Conservation (phyloP, 2,888 invertebrate genomes). For the Spisula subtruncata region DNA sequence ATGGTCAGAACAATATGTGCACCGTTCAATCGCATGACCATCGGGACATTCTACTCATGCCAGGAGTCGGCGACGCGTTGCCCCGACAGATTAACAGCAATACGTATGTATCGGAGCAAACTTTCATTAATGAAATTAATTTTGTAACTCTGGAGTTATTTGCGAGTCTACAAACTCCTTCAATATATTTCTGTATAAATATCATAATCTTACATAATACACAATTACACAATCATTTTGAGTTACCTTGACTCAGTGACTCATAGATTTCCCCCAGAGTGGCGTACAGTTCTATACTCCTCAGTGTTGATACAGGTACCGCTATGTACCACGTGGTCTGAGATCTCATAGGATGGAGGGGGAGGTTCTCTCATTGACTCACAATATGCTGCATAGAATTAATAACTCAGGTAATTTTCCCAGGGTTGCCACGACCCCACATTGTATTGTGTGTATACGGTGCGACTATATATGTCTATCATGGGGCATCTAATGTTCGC, state of each 20-base stretch:
- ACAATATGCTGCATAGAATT: not conserved
- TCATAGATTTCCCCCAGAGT: not conserved
- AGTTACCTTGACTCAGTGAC: conserved; percentile 15
- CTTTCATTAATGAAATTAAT: too few species aligned
- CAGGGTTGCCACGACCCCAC: conserved; percentile 44
- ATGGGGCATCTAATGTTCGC: not conserved
- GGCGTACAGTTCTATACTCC: not conserved
- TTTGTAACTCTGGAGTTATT: not conserved
- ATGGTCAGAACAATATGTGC: too few species aligned
- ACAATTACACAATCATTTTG: conserved; percentile 18
- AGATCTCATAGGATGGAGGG: not conserved
- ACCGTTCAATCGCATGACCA: too few species aligned
- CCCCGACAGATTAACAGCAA: too few species aligned
- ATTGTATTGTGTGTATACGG: not conserved
- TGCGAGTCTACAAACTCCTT: not conserved
- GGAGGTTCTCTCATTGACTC: not conserved
- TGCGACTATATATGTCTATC: conserved; percentile 36
- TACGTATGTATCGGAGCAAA: too few species aligned
- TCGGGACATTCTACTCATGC: too few species aligned
- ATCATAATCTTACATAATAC: not conserved
- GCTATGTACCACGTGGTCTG: not conserved
- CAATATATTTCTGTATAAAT: not conserved
- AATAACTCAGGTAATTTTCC: conserved; percentile 41
- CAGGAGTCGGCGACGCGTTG: too few species aligned
- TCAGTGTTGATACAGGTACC: not conserved